phyloP scores from a whole-genome alignment of 2,888 invertebrate species.

The Limnephilus marmoratus region DNA sequence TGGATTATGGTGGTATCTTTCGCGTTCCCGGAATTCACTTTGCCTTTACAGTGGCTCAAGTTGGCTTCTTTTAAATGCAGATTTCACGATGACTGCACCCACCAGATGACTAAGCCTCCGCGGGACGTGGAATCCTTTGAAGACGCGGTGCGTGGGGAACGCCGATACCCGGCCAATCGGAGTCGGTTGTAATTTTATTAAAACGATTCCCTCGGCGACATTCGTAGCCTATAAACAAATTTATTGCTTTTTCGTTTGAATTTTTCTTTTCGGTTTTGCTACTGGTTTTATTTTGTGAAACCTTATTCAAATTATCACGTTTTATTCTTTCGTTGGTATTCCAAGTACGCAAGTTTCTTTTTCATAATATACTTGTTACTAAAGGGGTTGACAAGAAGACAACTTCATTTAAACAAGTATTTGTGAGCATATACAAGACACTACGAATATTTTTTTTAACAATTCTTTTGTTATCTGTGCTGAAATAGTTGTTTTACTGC shows the following conservation, averaged over 20 bases:
- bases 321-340: neutral
- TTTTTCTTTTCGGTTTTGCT: neutral
- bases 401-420: neutral
- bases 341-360: neutral
- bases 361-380: neutral
- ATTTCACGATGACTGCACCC: conserved; percentile 55
- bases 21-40: conserved; percentile 33
- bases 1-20: conserved; percentile 10
- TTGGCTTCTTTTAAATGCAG: conserved; percentile 52
- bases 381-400: neutral
- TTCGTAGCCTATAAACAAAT: neutral
- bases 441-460: neutral
- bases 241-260: neutral
- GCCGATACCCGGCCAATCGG: conserved; percentile 29
- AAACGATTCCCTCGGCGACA: neutral
- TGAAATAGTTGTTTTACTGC: too few relatives aligned
- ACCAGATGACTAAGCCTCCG: conserved; percentile 9
- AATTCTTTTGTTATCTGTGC: too few relatives aligned
- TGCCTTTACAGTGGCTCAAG: conserved; percentile 22
- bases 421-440: too few relatives aligned
- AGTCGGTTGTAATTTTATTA: conserved; percentile 15
- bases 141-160: conserved; percentile 25
- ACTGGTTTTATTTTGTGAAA: neutral
- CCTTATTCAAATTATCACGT: neutral
- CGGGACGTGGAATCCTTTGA: conserved; percentile 28